Evolutionary conservation across 2,888 invertebrate species (phyloP).

Genomic region (Syritta pipiens): DNA sequence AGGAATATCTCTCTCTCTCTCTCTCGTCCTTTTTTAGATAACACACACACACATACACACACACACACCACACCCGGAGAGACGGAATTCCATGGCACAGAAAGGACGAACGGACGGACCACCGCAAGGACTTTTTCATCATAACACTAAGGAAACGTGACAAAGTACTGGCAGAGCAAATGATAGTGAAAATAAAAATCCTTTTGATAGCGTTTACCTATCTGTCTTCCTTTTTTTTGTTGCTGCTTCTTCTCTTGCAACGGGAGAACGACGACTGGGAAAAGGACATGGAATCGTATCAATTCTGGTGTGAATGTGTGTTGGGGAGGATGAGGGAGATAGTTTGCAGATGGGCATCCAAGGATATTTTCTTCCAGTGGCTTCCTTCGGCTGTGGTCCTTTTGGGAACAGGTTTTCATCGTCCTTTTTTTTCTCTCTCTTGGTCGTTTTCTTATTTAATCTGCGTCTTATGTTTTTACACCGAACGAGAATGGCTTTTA

Average conservation of each 20-base stretch:
- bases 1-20: constrained; percentile 16
- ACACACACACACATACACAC: not conserved
- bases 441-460: not conserved
- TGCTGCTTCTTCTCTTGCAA: not conserved
- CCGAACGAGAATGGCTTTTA: constrained; percentile 1
- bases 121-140: constrained; percentile 45
- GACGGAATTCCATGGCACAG: constrained; percentile 2
- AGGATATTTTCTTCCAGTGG: not conserved
- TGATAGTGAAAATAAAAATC: constrained; percentile 39
- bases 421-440: not conserved
- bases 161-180: constrained; percentile 38
- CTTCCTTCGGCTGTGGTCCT: not conserved
- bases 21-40: not conserved
- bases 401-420: too few species aligned
- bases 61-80: constrained; percentile 16
- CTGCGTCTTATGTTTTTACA: not conserved
- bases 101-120: too few species aligned
- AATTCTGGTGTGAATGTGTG: not conserved
- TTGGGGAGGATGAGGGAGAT: too few species aligned
- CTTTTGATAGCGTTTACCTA: constrained; percentile 27
- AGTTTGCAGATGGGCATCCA: too few species aligned
- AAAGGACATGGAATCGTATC: constrained; percentile 14
- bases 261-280: constrained; percentile 1
- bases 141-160: constrained; percentile 49
- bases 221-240: not conserved